A percentile compares a stretch with the other conserved stretches of the same genome.
Conservation (phyloP, 2,797 vertebrate genomes). For the Vireo griseus region DNA sequence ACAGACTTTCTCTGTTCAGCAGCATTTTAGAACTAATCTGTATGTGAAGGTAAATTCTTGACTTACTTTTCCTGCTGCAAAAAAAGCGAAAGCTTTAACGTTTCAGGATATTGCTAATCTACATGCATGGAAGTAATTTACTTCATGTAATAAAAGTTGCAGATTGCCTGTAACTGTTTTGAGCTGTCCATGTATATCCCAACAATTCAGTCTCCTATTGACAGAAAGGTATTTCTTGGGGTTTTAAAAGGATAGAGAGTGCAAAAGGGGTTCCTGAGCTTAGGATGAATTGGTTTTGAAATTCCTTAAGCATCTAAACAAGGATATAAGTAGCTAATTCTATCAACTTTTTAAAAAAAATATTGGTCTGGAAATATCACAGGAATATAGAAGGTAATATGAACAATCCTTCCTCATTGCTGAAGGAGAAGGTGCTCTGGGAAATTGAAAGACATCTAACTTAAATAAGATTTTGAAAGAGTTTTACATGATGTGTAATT, state of each 20-base stretch:
- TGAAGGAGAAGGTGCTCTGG: neutral
- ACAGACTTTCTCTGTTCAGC: neutral
- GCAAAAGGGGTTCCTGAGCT: neutral
- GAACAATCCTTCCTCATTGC: neutral
- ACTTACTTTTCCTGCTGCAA: neutral
- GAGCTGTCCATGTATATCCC: neutral
- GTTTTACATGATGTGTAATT: slow-evolving; percentile 52
- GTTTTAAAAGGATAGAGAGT: neutral
- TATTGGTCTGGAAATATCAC: neutral
- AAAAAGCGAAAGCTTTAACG: neutral
- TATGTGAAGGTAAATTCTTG: neutral
- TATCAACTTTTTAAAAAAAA: neutral
- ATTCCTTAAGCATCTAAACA: neutral
- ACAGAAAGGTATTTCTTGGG: neutral
- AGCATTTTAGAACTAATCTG: neutral
- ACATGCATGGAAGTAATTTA: neutral
- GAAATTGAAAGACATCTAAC: slow-evolving; percentile 38
- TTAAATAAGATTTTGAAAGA: slow-evolving; percentile 53
- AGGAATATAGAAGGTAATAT: neutral
- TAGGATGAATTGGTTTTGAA: neutral
- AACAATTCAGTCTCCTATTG: rapidly evolving
- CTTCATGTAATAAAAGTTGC: neutral
- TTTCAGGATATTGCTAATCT: neutral
- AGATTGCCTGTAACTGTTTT: neutral
- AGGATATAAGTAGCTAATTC: neutral